Evolutionary conservation across 2,888 invertebrate genomes (phyloP), one percentile per base, ranked within the genome.

Genomic region (Stratiomys singularior): DNA sequence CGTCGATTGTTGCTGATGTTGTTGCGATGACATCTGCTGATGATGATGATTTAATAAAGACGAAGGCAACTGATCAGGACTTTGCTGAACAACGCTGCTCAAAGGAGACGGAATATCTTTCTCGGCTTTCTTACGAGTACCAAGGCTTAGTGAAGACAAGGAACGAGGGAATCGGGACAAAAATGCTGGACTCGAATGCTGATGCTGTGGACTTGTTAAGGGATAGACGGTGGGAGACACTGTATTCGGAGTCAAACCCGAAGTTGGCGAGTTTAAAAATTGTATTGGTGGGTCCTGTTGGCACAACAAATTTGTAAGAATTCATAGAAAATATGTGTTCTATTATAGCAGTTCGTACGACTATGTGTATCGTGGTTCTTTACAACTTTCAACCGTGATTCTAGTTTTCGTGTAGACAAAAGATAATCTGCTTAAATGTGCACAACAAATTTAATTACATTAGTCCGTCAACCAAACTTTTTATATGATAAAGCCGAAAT

Each of bases 151-250:
- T 58, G 88, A 87, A 78, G 87, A 87, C 78, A 87, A 83, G 81
- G 87, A 87, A 78, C 88, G 86, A 76, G 87, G 87, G 81, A 87
- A 84, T 76, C 87, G 84, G 78, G 87, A 87, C 27, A 88, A 84
- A 82, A 87, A 87, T 82, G 87, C 86, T 78, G 87, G 87, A 82
- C 86, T 85, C 79, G 85, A 83, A 80, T 84, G 84, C 78, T 81
- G 84, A 76, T 77, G 82, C 83, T 81, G 84, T 83, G 76, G 83
- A 52, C 79, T 80, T 66, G 80, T 76, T 60, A 77, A 21, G 44
- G 69, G 69, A 69, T 69, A 69, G 11, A 47, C 69, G 69, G 30
- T 30, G 30, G 69, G 74, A 81, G 82, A 74, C 78, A 81, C 80
- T 80, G 82, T 81, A 82, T 82, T 80, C 82, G 84, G 79, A 82